Conservation (phyloP, 2,888 invertebrate genomes). For the Psylliodes chrysocephalus region DNA sequence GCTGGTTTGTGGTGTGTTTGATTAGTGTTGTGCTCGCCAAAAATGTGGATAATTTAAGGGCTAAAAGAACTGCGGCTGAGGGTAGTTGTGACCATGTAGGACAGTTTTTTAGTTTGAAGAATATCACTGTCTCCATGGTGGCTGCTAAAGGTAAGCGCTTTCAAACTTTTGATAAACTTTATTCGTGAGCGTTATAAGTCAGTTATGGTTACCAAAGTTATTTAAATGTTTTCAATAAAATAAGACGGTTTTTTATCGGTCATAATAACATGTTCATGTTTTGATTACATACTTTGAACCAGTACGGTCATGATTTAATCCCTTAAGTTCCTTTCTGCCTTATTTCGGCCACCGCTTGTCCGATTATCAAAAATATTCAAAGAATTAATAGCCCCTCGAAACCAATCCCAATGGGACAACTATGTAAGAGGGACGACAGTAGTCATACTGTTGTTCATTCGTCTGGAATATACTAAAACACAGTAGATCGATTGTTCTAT, state of each 20-base stretch:
- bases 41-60: slow-evolving; percentile 48
- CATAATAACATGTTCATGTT: neutral
- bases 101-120: slow-evolving; percentile 51
- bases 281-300: too few relatives aligned
- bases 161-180: neutral
- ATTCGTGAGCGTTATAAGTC: neutral
- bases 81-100: slow-evolving; percentile 49
- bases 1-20: slow-evolving; percentile 44
- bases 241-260: neutral
- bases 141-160: slow-evolving; percentile 44
- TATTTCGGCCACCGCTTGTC: too few relatives aligned
- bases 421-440: too few relatives aligned
- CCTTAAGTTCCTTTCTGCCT: too few relatives aligned
- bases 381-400: too few relatives aligned
- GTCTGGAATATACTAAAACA: too few relatives aligned
- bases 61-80: slow-evolving; percentile 41
- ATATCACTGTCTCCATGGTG: slow-evolving; percentile 45
- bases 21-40: slow-evolving; percentile 49
- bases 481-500: too few relatives aligned
- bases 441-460: too few relatives aligned
- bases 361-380: too few relatives aligned
- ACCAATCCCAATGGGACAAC: too few relatives aligned
- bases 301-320: too few relatives aligned
- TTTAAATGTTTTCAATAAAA: neutral
- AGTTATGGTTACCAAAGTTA: neutral